A percentile compares a stretch with the other conserved stretches of the same genome.
Conservation (phyloP, 2,888 invertebrate genomes). For the Orgyia antiqua region DNA sequence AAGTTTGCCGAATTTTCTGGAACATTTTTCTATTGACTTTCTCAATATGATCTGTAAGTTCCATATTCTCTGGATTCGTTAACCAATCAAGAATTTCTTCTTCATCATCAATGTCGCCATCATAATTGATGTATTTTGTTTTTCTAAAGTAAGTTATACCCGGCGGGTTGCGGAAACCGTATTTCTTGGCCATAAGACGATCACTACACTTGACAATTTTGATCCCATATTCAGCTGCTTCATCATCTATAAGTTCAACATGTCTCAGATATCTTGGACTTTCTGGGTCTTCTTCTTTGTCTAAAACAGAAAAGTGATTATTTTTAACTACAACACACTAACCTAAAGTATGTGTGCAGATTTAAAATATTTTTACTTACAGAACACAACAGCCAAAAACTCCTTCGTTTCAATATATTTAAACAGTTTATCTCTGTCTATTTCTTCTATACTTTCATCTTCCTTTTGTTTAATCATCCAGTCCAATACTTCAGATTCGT, state of each 20-base stretch:
- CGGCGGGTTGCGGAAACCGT: constrained; percentile 92
- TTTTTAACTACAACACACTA: no score
- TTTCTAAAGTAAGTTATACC: constrained; percentile 95
- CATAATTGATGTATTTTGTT: constrained; percentile 92
- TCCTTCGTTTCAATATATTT: constrained; percentile 93
- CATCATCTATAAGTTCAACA: constrained; percentile 93
- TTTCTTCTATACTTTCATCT: constrained; percentile 94
- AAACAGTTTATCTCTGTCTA: constrained; percentile 88
- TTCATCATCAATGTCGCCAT: constrained; percentile 94
- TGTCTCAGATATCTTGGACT: constrained; percentile 89
- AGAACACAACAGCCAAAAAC: constrained; percentile 94
- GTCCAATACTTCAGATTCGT: constrained; percentile 89
- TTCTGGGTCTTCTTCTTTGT: constrained; percentile 89
- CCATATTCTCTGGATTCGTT: constrained; percentile 96
- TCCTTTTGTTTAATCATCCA: constrained; percentile 96
- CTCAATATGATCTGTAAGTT: constrained; percentile 94
- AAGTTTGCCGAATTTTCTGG: constrained; percentile 91
- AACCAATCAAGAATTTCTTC: constrained; percentile 95
- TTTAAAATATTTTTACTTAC: constrained; percentile 79
- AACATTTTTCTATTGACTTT: constrained; percentile 96
- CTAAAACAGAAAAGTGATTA: constrained; percentile 51
- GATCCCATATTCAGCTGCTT: constrained; percentile 94
- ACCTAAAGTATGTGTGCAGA: neutral
- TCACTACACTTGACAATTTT: constrained; percentile 93
- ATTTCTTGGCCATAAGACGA: constrained; percentile 94